phyloP scores from a whole-genome alignment of 2,797 vertebrate species.

The Triplophysa yarkandensis region DNA sequence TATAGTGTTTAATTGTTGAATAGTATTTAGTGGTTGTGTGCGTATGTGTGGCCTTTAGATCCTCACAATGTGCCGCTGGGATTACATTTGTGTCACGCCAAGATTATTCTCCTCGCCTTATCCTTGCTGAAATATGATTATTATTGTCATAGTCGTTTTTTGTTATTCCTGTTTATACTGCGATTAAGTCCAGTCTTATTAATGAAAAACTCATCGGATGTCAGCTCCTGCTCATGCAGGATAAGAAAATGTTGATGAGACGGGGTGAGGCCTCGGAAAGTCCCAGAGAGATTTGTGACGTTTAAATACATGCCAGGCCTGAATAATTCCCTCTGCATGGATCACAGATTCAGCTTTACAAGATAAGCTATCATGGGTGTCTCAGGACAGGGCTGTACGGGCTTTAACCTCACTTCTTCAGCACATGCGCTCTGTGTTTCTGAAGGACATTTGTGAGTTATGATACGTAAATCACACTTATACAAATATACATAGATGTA shows the following conservation, averaged over 20 bases:
- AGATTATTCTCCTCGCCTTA: constrained; percentile 50
- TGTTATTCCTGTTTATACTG: constrained; percentile 60
- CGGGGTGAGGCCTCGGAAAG: constrained; percentile 66
- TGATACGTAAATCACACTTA: not conserved
- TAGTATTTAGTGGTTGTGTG: constrained; percentile 39
- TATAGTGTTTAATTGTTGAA: constrained; percentile 24
- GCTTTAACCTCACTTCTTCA: constrained; percentile 37
- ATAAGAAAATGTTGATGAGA: constrained; percentile 74
- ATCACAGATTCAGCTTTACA: constrained; percentile 58
- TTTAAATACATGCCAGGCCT: constrained; percentile 58
- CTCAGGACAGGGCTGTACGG: constrained; percentile 43
- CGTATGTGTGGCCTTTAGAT: constrained; percentile 35
- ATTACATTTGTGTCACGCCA: constrained; percentile 45
- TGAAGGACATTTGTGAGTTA: not conserved
- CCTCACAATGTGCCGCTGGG: constrained; percentile 44
- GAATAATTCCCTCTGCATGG: constrained; percentile 50
- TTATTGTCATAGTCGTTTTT: constrained; percentile 70
- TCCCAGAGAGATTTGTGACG: constrained; percentile 56
- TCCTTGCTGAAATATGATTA: constrained; percentile 55
- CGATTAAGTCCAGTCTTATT: constrained; percentile 76
- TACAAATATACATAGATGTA: not conserved
- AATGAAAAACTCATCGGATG: constrained; percentile 81
- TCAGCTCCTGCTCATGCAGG: constrained; percentile 72
- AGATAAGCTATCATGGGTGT: constrained; percentile 56
- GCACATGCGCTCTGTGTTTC: not conserved